Base-by-base conservation (phyloP, 2,888 invertebrate species). In the Xestobium rufovillosum region DNA sequence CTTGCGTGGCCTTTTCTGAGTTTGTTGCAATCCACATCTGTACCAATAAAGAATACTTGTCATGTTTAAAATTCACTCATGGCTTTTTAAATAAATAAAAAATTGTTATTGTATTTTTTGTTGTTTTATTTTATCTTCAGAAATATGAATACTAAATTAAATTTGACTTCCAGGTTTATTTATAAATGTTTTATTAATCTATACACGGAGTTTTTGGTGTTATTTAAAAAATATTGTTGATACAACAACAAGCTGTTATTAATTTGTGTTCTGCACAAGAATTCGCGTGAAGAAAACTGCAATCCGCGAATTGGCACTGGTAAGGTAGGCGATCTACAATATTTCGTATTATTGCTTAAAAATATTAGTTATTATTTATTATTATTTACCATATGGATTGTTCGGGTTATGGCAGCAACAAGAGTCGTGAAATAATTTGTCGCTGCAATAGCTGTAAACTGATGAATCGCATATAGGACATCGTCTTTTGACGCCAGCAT, bases 391-490 rank as follows among this genome's bases (percentile, higher is more conserved):
- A 32, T 69, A 65, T 14, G 61, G 61, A 41, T 58, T 59, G 43
- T 62, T 56, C 3, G 67, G 63, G 52, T 71, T 67, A 46, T 73
- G 71, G 50, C 85, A 85, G 56, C 85, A 85, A 56, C 85, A 85
- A 0, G 82, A 74, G 55, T 85, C 85, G 52, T 85, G 84, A 3
- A 78, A 69, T 38, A 84, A 68, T 63, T 83, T 85, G 40, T 81
- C 74, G 1, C 76, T 77, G 57, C 85, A 85, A 60, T 85, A 85
- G 49, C 78, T 73, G 60, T 77, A 84, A 3, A 85, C 83, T 0
- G 84, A 83, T 0, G 80, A 77, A 57, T 85, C 85, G 52, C 85
- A 85, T 15, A 79, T 59, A 0, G 85, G 85, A 50, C 85, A 85
- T n/a, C 57, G 41, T 35, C 58, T 47, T 30, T 45, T 26, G 26